phyloP scores from a whole-genome alignment of 2,888 invertebrate genomes.

The Augiades crinisus region DNA sequence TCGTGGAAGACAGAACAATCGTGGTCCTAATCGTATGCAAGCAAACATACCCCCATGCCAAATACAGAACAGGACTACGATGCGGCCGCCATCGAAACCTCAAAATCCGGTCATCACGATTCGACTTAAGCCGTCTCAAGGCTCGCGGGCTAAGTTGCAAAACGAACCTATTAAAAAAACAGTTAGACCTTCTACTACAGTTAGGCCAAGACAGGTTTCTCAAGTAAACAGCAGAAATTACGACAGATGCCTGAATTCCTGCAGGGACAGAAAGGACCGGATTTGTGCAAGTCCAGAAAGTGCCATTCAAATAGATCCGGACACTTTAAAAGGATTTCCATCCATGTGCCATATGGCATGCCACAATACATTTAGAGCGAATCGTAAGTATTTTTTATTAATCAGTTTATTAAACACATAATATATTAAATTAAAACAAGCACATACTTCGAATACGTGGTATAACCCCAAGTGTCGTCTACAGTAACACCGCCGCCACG shows the following conservation, averaged over 20 bases:
- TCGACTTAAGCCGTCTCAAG: constrained; percentile 56
- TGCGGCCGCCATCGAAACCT: constrained; percentile 13
- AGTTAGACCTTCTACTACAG: constrained; percentile 45
- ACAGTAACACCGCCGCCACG: no score
- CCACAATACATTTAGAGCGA: constrained; percentile 65
- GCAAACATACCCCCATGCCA: constrained; percentile 6
- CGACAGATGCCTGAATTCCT: constrained; percentile 58
- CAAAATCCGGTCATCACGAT: constrained; percentile 48
- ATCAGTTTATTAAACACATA: no score
- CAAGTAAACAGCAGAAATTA: constrained; percentile 43
- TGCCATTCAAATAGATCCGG: constrained; percentile 50
- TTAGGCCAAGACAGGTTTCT: constrained; percentile 43
- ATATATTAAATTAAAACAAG: no score
- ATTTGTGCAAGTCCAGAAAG: constrained; percentile 63
- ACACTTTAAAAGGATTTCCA: constrained; percentile 67
- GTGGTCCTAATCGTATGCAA: constrained; percentile 1
- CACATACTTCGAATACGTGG: no score
- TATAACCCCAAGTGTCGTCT: no score
- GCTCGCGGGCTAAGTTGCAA: constrained; percentile 59
- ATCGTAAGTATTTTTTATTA: constrained; percentile 50
- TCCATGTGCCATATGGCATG: constrained; percentile 74
- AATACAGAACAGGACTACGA: constrained; percentile 3
- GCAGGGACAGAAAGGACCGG: constrained; percentile 55
- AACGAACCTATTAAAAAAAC: constrained; percentile 46
- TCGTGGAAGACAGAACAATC: neutral